Evolutionary conservation across 2,888 invertebrate species (phyloP).

Genomic region (Shargacucullia verbasci): DNA sequence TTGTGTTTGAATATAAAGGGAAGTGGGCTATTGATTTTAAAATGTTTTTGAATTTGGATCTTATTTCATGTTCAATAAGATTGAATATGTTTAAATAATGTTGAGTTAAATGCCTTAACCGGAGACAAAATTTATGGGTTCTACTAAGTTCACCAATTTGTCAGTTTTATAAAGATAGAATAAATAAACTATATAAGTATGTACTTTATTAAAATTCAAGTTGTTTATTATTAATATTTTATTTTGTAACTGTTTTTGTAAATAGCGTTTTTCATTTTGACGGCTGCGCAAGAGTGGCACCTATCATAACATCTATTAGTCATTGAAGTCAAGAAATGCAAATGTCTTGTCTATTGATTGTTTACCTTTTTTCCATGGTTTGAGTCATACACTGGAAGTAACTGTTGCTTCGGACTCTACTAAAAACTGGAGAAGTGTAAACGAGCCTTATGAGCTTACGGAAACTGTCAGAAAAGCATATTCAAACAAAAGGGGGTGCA

Average conservation of each 20-base stretch:
- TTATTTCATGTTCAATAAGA: background rate
- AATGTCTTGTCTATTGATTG: no score
- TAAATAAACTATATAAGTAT: constrained; percentile 16
- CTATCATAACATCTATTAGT: background rate
- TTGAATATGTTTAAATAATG: background rate
- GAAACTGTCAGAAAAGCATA: no score
- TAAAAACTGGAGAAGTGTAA: no score
- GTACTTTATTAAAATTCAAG: constrained; percentile 18
- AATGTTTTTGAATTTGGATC: background rate
- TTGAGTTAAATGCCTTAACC: background rate
- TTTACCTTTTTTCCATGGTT: no score
- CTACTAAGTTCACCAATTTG: constrained; percentile 12
- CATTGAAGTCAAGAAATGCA: background rate
- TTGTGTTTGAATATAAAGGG: constrained; percentile 6
- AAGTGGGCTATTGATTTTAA: background rate
- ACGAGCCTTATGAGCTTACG: no score
- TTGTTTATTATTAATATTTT: constrained; percentile 5
- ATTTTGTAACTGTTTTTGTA: background rate
- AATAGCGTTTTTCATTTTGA: background rate
- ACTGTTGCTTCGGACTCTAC: no score
- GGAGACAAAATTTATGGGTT: constrained; percentile 15
- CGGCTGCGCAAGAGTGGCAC: background rate
- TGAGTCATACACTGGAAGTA: no score
- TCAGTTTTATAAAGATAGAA: constrained; percentile 19
- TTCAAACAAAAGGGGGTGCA: no score